Percentiles rank a stretch among this genome's conserved stretches.
phyloP scores from a whole-genome alignment of 2,797 vertebrate genomes.

The Mallotus villosus region DNA sequence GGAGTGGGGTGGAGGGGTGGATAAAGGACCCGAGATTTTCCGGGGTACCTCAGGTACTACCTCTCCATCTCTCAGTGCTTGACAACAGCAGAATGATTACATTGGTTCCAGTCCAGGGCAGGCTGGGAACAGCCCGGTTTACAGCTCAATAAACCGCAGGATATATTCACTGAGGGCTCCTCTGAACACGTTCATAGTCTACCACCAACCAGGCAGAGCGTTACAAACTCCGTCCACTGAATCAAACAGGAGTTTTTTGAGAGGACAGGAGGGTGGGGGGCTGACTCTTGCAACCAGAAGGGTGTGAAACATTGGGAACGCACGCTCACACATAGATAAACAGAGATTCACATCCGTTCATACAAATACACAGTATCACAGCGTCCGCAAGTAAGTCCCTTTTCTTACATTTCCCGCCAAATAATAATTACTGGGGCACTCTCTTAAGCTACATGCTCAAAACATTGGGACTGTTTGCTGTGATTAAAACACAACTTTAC shows the following conservation, averaged over 20 bases:
- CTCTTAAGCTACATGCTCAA: too few relatives aligned
- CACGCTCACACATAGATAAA: too few relatives aligned
- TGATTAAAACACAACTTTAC: slow-evolving; percentile 34
- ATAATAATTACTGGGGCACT: too few relatives aligned
- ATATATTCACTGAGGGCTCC: slow-evolving; percentile 56
- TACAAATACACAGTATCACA: too few relatives aligned
- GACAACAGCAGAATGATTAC: slow-evolving; percentile 1
- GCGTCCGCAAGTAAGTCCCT: too few relatives aligned
- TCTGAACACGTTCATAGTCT: slow-evolving; percentile 49
- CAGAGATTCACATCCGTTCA: too few relatives aligned
- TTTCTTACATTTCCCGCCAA: too few relatives aligned
- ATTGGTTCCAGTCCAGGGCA: slow-evolving; percentile 57
- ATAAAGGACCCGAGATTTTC: not conserved
- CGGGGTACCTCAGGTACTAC: too few relatives aligned
- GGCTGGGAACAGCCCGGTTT: slow-evolving; percentile 56
- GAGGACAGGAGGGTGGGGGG: too few relatives aligned
- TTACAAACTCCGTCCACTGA: not conserved
- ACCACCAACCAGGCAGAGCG: slow-evolving; percentile 51
- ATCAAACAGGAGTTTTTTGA: too few relatives aligned
- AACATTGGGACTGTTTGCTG: slow-evolving; percentile 40
- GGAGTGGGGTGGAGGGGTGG: not conserved
- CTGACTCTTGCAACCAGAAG: too few relatives aligned
- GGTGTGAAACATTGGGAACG: too few relatives aligned
- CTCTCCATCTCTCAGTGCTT: not conserved
- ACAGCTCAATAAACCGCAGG: slow-evolving; percentile 61